These are phyloP conservation scores for Ctenosaura bakeri DNA, from an alignment of 2,797 vertebrate species.

Conservation along the genomic window DNA sequence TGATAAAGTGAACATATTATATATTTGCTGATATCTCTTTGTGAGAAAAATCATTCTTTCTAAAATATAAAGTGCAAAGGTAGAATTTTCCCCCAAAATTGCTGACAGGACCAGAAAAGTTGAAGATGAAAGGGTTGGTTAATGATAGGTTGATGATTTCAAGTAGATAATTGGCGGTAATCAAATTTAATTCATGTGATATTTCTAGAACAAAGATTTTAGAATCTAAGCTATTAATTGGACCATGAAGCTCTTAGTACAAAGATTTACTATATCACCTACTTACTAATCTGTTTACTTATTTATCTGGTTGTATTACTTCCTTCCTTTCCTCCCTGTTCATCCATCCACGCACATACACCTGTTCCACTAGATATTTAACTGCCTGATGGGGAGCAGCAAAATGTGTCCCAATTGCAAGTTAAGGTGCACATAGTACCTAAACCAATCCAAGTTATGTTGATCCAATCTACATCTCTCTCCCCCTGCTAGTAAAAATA, in stretches of 20 bases:
- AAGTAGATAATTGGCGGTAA: not conserved
- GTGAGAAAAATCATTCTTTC: conserved; percentile 32
- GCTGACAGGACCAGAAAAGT: conserved; percentile 33
- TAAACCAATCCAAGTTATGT: too few relatives aligned
- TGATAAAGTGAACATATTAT: conserved; percentile 47
- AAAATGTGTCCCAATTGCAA: too few relatives aligned
- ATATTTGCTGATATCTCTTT: conserved; percentile 46
- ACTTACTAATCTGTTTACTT: not conserved
- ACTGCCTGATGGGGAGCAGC: too few relatives aligned
- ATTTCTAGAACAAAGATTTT: not conserved
- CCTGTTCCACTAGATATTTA: too few relatives aligned
- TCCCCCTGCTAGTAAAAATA: not conserved
- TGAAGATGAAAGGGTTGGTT: conserved; percentile 45
- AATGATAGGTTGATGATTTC: not conserved
- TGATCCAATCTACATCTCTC: too few relatives aligned
- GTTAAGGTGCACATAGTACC: too few relatives aligned
- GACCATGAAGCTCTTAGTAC: too few relatives aligned
- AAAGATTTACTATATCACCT: not conserved
- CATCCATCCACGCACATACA: too few relatives aligned
- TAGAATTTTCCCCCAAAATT: conserved; percentile 21
- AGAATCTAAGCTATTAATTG: too few relatives aligned
- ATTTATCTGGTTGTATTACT: not conserved
- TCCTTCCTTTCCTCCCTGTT: too few relatives aligned
- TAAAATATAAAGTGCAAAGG: conserved; percentile 48
- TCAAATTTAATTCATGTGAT: not conserved